A percentile compares a stretch with the other conserved stretches of the same genome.
phyloP scores from a whole-genome alignment of 2,113 vertebrate genomes.

The Pelecanoides urinatrix region DNA sequence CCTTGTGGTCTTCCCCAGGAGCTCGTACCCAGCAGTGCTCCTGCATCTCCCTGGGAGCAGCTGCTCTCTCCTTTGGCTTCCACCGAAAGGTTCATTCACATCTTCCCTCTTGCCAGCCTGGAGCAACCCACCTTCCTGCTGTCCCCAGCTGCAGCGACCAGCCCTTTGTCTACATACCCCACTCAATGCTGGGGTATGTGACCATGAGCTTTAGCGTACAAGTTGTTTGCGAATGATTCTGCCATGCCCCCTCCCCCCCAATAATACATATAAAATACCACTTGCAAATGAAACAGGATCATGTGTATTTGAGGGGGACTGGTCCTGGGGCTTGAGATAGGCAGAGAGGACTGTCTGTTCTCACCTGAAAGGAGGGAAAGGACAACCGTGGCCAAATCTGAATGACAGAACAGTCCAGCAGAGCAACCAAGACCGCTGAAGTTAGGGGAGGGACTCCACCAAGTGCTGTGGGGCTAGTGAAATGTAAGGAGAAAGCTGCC shows the following conservation, averaged over 20 bases:
- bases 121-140: not conserved
- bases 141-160: not conserved
- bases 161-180: too few species aligned
- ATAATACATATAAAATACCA: not conserved
- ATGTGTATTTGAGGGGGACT: not conserved
- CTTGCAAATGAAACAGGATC: not conserved
- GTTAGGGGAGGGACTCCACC: not conserved
- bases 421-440: not conserved
- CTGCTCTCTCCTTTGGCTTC: not conserved
- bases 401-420: not conserved
- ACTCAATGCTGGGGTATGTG: not conserved
- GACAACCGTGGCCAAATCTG: not conserved
- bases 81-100: not conserved
- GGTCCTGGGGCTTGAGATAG: not conserved
- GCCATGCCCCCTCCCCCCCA: rapidly evolving
- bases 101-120: not conserved
- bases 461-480: not conserved
- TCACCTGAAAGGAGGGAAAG: not conserved
- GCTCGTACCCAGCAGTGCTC: not conserved
- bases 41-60: not conserved
- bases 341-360: not conserved
- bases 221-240: not conserved
- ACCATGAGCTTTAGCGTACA: not conserved
- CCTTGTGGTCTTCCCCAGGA: not conserved
- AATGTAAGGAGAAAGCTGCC: not conserved